Conservation (phyloP, 2,797 vertebrate genomes). For the Tolypeutes matacus region DNA sequence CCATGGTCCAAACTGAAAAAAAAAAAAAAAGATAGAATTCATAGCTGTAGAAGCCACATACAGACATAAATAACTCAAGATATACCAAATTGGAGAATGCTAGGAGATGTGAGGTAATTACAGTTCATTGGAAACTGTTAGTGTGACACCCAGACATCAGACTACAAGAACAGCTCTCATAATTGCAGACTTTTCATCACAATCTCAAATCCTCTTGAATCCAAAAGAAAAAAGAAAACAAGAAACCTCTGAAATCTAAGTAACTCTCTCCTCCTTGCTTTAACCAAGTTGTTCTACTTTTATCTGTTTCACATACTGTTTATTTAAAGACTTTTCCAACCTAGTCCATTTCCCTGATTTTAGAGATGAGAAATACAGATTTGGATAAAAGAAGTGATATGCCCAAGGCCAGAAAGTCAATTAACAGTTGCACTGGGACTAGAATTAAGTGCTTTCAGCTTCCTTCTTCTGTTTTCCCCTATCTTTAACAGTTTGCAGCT, state of each 20-base stretch:
- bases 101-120: background rate
- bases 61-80: background rate
- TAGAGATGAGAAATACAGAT: background rate
- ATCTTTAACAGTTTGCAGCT: background rate
- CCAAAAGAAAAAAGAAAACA: slow-evolving; percentile 1
- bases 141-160: background rate
- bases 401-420: background rate
- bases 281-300: slow-evolving; percentile 32
- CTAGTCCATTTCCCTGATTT: background rate
- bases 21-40: background rate
- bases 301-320: background rate
- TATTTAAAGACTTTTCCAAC: background rate
- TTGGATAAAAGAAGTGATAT: background rate
- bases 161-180: background rate
- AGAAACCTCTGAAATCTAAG: slow-evolving; percentile 24
- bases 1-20: background rate
- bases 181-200: slow-evolving; percentile 21
- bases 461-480: background rate
- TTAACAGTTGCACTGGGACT: background rate
- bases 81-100: background rate
- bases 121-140: slow-evolving; percentile 23
- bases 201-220: slow-evolving; percentile 6
- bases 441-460: background rate
- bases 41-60: background rate
- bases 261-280: background rate